These are phyloP conservation scores for Neocrepidodera transversa DNA, from an alignment of 2,888 invertebrate species.

Conservation along the genomic window DNA sequence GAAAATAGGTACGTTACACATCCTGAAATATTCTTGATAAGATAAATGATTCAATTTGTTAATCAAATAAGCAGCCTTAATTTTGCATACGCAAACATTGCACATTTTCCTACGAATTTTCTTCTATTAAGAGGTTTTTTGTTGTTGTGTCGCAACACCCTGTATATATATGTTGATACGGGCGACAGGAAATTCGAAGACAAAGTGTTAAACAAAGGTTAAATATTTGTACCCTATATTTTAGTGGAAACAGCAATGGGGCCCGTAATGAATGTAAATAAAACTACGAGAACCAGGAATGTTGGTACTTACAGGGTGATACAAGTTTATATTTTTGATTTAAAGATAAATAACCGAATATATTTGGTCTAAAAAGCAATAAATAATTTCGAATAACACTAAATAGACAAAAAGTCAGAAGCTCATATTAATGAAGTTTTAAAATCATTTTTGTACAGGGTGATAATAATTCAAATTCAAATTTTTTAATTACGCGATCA, in stretches of 20 bases:
- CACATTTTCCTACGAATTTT: neutral
- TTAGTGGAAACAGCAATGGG: conserved; percentile 10
- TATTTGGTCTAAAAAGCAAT: no score
- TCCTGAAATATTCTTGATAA: neutral
- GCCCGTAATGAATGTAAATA: conserved; percentile 12
- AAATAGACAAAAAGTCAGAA: no score
- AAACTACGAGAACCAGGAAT: neutral
- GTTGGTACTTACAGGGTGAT: neutral
- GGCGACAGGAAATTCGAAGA: conserved; percentile 53
- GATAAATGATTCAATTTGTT: neutral
- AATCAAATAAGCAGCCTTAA: neutral
- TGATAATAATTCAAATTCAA: no score
- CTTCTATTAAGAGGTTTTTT: conserved; percentile 19
- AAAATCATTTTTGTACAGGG: no score
- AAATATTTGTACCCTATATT: conserved; percentile 48
- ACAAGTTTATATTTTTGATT: no score
- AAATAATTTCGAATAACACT: no score
- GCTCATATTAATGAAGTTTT: no score
- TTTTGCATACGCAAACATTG: no score
- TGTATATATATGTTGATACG: conserved; percentile 5
- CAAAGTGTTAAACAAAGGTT: conserved; percentile 52
- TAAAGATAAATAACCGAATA: no score
- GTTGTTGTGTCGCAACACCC: no score
- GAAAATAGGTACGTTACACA: neutral
- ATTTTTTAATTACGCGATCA: no score